Percentiles rank a stretch among this genome's conserved stretches.
These are phyloP conservation scores for Ormyrus labotus DNA, from an alignment of 2,888 invertebrate species.

Conservation along the genomic window DNA sequence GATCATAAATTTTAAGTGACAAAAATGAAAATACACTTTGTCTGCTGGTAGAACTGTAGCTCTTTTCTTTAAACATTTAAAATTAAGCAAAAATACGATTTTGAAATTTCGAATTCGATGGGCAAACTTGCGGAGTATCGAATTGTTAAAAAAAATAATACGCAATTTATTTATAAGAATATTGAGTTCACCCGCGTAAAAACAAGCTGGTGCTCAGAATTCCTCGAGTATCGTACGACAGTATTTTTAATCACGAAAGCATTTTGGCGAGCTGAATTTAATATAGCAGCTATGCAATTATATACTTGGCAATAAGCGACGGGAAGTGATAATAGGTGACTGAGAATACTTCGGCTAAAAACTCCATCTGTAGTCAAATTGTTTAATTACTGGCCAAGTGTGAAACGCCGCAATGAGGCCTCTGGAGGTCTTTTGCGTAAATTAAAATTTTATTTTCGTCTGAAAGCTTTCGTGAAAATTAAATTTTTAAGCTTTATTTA, in stretches of 20 bases:
- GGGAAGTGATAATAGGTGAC: conserved; percentile 60
- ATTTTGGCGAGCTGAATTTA: conserved; percentile 69
- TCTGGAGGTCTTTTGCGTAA: not conserved
- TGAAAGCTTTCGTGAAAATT: not conserved
- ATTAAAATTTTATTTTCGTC: conserved; percentile 49
- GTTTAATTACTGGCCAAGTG: conserved; percentile 72
- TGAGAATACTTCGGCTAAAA: conserved; percentile 72
- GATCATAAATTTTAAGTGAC: conserved; percentile 15
- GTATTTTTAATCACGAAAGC: conserved; percentile 74
- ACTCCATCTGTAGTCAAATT: conserved; percentile 75
- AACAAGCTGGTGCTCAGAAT: conserved; percentile 57
- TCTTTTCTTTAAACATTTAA: too few relatives aligned
- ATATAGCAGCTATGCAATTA: conserved; percentile 74
- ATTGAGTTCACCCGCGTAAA: conserved; percentile 20
- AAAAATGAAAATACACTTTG: too few relatives aligned
- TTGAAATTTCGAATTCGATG: too few relatives aligned
- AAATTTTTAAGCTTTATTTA: not conserved
- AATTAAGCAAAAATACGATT: too few relatives aligned
- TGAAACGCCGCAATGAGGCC: conserved; percentile 4
- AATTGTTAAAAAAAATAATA: too few relatives aligned
- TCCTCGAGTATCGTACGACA: conserved; percentile 70
- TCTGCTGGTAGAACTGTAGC: too few relatives aligned
- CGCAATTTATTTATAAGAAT: too few relatives aligned
- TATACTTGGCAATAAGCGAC: conserved; percentile 58
- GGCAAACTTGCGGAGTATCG: too few relatives aligned